A percentile compares a stretch with the other conserved stretches of the same genome.
Evolutionary conservation across 2,113 vertebrate genomes (phyloP).

Genomic region (Peromyscus leucopus): DNA sequence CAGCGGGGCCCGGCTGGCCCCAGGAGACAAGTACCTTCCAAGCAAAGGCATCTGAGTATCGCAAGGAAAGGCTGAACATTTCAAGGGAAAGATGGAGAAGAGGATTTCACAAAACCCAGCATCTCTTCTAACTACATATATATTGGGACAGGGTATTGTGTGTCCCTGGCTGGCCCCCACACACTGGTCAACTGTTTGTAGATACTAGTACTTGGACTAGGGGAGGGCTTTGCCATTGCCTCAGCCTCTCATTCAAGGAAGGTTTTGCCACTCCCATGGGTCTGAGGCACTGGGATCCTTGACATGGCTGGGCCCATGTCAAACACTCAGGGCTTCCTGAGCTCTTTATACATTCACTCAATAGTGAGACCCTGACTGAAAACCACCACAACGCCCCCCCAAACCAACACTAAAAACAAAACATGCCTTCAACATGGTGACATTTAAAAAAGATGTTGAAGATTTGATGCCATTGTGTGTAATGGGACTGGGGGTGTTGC

Average conservation of each 20-base stretch:
- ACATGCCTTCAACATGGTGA: background rate
- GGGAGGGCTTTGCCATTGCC: background rate
- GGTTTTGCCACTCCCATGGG: background rate
- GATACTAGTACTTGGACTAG: background rate
- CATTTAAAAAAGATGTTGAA: background rate
- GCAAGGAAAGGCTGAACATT: background rate
- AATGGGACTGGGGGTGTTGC: no score
- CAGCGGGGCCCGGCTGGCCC: background rate
- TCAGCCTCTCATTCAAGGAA: background rate
- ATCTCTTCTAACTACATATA: background rate
- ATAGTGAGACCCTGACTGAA: background rate
- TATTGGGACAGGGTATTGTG: background rate
- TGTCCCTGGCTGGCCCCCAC: background rate
- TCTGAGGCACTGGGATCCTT: background rate
- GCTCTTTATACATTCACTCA: background rate
- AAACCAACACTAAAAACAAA: background rate
- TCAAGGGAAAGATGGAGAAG: background rate
- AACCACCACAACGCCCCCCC: background rate
- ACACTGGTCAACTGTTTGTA: background rate
- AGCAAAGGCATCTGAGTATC: background rate
- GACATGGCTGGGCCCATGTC: background rate
- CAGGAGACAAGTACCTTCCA: background rate
- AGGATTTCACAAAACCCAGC: background rate
- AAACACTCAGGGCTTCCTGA: background rate
- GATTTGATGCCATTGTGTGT: background rate